phyloP scores from a whole-genome alignment of 2,888 invertebrate genomes.

The Protonemura montana region DNA sequence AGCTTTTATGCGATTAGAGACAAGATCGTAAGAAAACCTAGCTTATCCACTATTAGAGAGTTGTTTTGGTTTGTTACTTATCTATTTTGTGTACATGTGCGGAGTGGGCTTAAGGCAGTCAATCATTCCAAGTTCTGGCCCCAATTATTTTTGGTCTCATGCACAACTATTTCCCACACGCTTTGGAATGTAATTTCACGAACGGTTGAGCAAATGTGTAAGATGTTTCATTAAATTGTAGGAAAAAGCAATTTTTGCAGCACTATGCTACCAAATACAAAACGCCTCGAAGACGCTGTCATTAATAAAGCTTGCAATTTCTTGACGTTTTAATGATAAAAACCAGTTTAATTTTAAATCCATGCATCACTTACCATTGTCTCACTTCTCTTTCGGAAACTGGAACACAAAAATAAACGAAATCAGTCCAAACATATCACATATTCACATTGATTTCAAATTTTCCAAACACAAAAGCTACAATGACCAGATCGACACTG shows the following conservation, averaged over 20 bases:
- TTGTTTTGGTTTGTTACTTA: not conserved
- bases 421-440: not conserved
- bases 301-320: not conserved
- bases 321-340: not conserved
- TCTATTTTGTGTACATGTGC: not conserved
- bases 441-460: not conserved
- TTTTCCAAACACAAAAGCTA: not conserved
- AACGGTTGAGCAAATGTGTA: not conserved
- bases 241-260: not conserved
- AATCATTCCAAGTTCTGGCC: constrained; percentile 1
- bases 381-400: constrained; percentile 89
- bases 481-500: not conserved
- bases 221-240: not conserved
- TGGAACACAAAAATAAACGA: constrained; percentile 63
- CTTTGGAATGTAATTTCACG: not conserved
- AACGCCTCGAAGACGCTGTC: not conserved
- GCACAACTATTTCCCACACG: not conserved
- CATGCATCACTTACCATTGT: constrained; percentile 74
- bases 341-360: not conserved
- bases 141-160: not conserved
- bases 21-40: not conserved
- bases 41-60: not conserved
- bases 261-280: not conserved
- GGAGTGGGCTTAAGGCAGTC: not conserved
- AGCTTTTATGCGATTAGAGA: not conserved